Percentiles rank a stretch among this genome's conserved stretches.
phyloP scores from a whole-genome alignment of 2,113 vertebrate genomes.

The Osmerus eperlanus region DNA sequence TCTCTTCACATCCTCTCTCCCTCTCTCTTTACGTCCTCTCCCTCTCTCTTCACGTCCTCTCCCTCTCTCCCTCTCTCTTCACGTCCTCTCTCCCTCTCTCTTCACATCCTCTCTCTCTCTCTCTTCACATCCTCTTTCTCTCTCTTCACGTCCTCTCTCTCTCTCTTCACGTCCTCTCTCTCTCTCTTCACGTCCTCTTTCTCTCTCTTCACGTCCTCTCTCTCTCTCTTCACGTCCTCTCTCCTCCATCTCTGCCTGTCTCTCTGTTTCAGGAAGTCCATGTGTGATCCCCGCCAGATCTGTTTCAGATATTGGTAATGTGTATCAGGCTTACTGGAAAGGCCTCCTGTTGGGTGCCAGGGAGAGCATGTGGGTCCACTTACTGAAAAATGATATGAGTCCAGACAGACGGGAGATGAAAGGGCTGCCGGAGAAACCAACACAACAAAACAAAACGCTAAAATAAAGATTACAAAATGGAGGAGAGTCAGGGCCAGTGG shows the following conservation, averaged over 20 bases:
- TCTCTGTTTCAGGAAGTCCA: conserved; percentile 54
- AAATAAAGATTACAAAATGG: conserved; percentile 63
- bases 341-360: conserved; percentile 60
- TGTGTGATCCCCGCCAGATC: conserved; percentile 54
- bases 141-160: too few relatives aligned
- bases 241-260: not conserved
- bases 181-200: too few relatives aligned
- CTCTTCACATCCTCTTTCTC: too few relatives aligned
- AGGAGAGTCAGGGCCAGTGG: not conserved
- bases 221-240: not conserved
- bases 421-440: conserved; percentile 68
- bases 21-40: too few relatives aligned
- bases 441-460: conserved; percentile 71
- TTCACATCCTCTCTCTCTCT: too few relatives aligned
- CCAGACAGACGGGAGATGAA: conserved; percentile 76
- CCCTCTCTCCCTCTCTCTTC: too few relatives aligned
- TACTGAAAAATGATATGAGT: conserved; percentile 73
- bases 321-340: conserved; percentile 74
- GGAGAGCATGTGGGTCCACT: conserved; percentile 77
- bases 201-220: too few relatives aligned
- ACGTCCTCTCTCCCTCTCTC: too few relatives aligned
- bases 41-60: too few relatives aligned
- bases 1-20: too few relatives aligned
- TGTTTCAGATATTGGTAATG: conserved; percentile 72
- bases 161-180: too few relatives aligned